A percentile compares a stretch with the other conserved stretches of the same genome.
Evolutionary conservation across 2,888 invertebrate genomes (phyloP).

Genomic region (Pseudanteris insignis): DNA sequence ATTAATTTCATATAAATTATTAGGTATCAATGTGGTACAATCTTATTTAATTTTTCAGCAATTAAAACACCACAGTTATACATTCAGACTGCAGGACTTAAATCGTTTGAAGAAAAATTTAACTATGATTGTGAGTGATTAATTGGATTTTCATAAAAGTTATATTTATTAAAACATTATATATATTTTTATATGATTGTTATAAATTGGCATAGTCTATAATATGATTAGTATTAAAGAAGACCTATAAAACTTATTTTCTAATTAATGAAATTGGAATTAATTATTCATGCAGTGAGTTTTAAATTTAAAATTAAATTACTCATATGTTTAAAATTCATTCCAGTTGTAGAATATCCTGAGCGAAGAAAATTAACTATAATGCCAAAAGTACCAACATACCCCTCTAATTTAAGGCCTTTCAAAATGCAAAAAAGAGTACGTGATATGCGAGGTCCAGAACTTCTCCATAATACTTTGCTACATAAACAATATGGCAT

Average conservation of each 20-base stretch:
- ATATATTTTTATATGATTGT: no score
- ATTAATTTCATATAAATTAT: no score
- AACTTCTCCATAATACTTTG: slow-evolving; percentile 83
- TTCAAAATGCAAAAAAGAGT: slow-evolving; percentile 88
- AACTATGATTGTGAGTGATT: neutral
- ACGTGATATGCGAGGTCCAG: slow-evolving; percentile 90
- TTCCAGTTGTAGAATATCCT: slow-evolving; percentile 54
- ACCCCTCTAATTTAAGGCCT: slow-evolving; percentile 74
- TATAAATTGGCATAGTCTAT: no score
- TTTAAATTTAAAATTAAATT: no score
- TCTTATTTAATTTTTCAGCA: no score
- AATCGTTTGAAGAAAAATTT: slow-evolving; percentile 1
- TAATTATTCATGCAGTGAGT: neutral
- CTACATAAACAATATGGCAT: slow-evolving; percentile 94
- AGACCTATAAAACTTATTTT: neutral
- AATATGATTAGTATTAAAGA: no score
- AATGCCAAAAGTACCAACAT: slow-evolving; percentile 78
- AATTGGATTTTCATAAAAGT: no score
- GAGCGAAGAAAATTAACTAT: slow-evolving; percentile 77
- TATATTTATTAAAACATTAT: no score
- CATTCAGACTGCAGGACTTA: neutral
- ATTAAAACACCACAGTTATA: neutral
- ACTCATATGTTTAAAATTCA: no score
- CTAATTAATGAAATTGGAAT: neutral
- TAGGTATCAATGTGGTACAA: no score